Percentiles rank a stretch among this genome's conserved stretches.
phyloP scores from a whole-genome alignment of 2,888 invertebrate species.

The Cerastis rubricosa region DNA sequence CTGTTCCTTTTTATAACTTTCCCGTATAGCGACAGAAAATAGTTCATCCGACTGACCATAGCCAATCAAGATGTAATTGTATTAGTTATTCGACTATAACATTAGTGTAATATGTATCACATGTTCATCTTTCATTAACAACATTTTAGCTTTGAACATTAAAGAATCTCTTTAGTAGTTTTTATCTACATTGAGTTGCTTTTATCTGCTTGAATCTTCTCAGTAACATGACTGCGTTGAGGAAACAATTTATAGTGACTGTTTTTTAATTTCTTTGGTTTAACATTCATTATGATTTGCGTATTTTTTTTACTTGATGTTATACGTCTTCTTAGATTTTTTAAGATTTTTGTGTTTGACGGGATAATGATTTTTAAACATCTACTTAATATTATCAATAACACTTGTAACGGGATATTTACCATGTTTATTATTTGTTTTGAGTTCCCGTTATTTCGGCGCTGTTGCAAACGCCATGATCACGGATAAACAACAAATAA shows the following conservation, averaged over 20 bases:
- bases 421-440: too few relatives aligned
- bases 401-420: too few relatives aligned
- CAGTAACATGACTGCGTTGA: not conserved
- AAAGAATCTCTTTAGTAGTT: not conserved
- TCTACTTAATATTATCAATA: not conserved
- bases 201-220: not conserved
- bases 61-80: slow-evolving; percentile 6
- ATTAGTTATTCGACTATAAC: not conserved
- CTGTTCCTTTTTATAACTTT: slow-evolving; percentile 15
- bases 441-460: too few relatives aligned
- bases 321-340: too few relatives aligned
- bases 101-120: not conserved
- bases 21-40: not conserved
- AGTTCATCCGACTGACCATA: not conserved
- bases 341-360: not conserved
- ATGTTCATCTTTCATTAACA: slow-evolving; percentile 6
- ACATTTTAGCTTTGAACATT: not conserved
- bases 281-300: not conserved
- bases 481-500: too few relatives aligned
- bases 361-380: not conserved
- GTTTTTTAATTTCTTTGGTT: not conserved
- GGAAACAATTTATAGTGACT: not conserved
- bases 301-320: too few relatives aligned
- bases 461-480: too few relatives aligned
- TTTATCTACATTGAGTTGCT: not conserved